These are phyloP conservation scores for Sturnira hondurensis DNA, from an alignment of 2,113 vertebrate species.

Conservation along the genomic window DNA sequence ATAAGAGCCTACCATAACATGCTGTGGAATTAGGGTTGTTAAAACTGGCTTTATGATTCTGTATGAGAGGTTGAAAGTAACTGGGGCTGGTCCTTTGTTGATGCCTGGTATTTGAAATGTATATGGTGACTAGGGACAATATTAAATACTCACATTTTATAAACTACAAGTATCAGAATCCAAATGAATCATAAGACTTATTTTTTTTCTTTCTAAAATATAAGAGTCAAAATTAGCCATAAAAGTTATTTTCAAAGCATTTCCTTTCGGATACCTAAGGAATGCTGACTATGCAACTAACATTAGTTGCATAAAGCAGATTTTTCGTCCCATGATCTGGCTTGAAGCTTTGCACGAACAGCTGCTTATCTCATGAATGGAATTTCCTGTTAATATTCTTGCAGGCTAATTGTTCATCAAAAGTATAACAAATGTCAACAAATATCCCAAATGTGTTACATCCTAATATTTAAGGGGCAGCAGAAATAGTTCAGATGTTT, in stretches of 20 bases:
- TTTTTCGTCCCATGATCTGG: conserved; percentile 74
- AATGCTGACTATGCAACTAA: conserved; percentile 83
- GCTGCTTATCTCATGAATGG: conserved; percentile 84
- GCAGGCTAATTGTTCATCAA: conserved; percentile 75
- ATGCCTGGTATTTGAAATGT: conserved; percentile 54
- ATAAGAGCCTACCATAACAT: not conserved
- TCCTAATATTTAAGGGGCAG: conserved; percentile 56
- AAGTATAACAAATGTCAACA: conserved; percentile 78
- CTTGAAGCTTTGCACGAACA: conserved; percentile 76
- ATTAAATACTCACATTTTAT: conserved; percentile 62
- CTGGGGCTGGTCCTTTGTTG: not conserved
- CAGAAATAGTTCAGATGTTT: conserved; percentile 69
- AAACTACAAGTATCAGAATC: conserved; percentile 57
- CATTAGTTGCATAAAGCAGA: conserved; percentile 65
- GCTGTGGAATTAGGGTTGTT: not conserved
- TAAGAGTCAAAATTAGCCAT: conserved; percentile 74
- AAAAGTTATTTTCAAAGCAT: conserved; percentile 77
- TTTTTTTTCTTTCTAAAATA: conserved; percentile 66
- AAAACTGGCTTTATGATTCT: not conserved
- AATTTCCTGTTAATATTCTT: conserved; percentile 85
- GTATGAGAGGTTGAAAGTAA: not conserved
- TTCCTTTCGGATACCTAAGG: conserved; percentile 78
- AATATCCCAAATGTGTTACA: conserved; percentile 56
- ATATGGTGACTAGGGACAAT: conserved; percentile 56
- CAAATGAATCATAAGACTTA: conserved; percentile 63